These are phyloP conservation scores for Panagrolaimus sp. DNA, from an alignment of 1,140 invertebrate genomes.

Conservation along the genomic window DNA sequence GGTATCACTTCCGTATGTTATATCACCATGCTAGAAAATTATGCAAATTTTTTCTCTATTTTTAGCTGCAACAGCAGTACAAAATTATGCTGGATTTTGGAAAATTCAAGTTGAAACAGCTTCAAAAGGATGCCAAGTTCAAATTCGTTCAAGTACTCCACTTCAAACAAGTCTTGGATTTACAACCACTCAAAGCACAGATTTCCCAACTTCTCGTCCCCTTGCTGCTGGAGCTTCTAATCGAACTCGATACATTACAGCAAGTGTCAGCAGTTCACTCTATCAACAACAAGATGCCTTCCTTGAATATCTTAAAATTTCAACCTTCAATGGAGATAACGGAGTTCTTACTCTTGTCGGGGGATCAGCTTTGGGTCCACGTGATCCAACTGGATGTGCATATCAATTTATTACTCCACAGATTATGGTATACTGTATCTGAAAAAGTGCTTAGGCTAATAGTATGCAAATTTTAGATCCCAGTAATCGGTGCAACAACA, in stretches of 20 bases:
- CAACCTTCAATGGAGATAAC: not conserved
- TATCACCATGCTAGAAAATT: not conserved
- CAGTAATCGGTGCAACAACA: not conserved
- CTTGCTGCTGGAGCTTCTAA: not conserved
- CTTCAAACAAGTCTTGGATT: not conserved
- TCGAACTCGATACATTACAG: not conserved
- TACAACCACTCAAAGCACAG: not conserved
- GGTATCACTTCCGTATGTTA: not conserved
- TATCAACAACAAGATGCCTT: not conserved
- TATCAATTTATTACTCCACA: not conserved
- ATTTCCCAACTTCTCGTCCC: not conserved
- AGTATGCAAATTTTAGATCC: too few relatives aligned
- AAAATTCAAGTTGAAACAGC: not conserved
- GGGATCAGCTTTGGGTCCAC: not conserved
- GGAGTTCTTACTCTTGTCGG: not conserved
- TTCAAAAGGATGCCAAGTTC: not conserved
- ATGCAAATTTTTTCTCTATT: too few relatives aligned
- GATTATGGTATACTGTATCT: not conserved
- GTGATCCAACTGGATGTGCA: constrained; percentile 1
- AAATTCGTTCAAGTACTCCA: not conserved
- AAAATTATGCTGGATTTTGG: constrained; percentile 3
- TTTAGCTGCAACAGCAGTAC: too few relatives aligned
- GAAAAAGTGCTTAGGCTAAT: too few relatives aligned
- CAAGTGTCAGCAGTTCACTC: not conserved
- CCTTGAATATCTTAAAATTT: not conserved